Base-by-base conservation (phyloP, 2,797 vertebrate genomes). In the Eupleurogrammus muticus region DNA sequence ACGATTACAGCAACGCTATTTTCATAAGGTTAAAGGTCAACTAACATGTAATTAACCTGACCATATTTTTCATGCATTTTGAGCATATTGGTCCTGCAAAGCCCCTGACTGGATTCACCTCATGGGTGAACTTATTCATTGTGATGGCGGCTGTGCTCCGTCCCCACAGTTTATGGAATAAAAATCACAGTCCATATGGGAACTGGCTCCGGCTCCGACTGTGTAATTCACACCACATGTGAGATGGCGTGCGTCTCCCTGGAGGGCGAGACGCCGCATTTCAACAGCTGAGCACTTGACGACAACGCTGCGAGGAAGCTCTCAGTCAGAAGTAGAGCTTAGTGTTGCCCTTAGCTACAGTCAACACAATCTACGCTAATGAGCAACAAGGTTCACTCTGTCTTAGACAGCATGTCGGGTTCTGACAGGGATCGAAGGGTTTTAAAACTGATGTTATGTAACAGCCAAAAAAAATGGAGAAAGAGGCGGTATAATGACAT, bases 191-290 rank as follows among this genome's bases (percentile, higher is more conserved):
- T 20, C 60, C 72, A 49, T 63, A 55, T 44, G 75, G 73, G 66
- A 82, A 64, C 52, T 51, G n/a, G 66, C 38, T 69, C 70, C 9
- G 42, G 75, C 54, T 75, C 69, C 48, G 38, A 68, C 71, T 77
- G 68, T 72, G 80, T 63, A 66, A 81, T 81, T 81, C 69, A 73
- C 74, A 68, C 62, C 69, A 54, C 58, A 50, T 61, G 74, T 34
- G 52, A 75, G 62, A 64, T 23, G 42, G 24, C 0, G n/a, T 50
- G 66, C 38, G 40, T 64, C 32, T 16, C 62, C 64, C 68, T 28
- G 34, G 38, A 80, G 77, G 74, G 55, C 52, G 36, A 54, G 40
- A 50, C 61, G 80, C 70, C 62, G 77, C 65, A 55, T 63, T 63
- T 64, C 57, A 57, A 66, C 70, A 66, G 50, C 40, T n/a, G 55